These are phyloP conservation scores for Melanotaenia pygmaea DNA, from an alignment of 2,797 vertebrate species.

Conservation along the genomic window DNA sequence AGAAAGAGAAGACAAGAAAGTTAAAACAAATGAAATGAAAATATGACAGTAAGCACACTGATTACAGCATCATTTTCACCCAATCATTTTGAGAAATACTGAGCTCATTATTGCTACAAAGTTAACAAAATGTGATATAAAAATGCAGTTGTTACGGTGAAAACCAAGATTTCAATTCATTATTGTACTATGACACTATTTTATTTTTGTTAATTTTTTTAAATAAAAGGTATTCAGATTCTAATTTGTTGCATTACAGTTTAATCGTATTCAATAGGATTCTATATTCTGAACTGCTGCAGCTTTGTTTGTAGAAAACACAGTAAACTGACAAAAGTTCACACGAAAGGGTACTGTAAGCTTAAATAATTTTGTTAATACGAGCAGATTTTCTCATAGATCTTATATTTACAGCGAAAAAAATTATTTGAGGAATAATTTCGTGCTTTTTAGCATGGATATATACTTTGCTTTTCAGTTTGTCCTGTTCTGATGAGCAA, in stretches of 20 bases:
- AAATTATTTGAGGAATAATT: no score
- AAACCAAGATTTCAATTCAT: not conserved
- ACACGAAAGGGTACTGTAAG: no score
- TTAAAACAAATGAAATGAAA: constrained; percentile 73
- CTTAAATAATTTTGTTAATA: no score
- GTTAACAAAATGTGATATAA: constrained; percentile 24
- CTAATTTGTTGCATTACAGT: not conserved
- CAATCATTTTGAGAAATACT: constrained; percentile 20
- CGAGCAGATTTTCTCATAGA: not conserved
- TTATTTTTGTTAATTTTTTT: not conserved
- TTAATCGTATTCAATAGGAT: not conserved
- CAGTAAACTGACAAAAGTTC: not conserved
- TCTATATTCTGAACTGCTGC: not conserved
- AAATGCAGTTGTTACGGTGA: not conserved
- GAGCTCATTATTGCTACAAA: constrained; percentile 25
- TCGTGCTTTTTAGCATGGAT: not conserved
- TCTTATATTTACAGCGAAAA: not conserved
- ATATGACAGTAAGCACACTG: constrained; percentile 60
- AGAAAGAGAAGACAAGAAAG: constrained; percentile 61
- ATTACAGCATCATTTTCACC: constrained; percentile 49
- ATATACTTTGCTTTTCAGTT: not conserved
- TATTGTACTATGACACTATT: not conserved
- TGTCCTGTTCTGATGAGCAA: not conserved
- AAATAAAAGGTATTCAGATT: not conserved
- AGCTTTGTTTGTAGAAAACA: no score